These are phyloP conservation scores for Criorhina ranunculi DNA, from an alignment of 2,888 invertebrate species.

Conservation along the genomic window DNA sequence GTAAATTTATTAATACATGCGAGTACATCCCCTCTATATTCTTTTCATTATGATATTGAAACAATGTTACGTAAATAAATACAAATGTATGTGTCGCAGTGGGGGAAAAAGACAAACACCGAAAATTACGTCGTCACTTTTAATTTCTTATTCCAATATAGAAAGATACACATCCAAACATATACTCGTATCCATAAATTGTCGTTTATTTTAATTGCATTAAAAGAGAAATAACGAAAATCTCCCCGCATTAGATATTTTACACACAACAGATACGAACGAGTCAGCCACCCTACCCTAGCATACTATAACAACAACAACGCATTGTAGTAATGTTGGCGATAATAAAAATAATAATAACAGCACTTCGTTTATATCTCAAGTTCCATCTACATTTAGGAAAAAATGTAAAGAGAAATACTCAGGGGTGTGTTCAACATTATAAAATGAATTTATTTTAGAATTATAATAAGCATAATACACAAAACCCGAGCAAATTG, in stretches of 20 bases:
- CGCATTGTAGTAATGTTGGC: constrained; percentile 69
- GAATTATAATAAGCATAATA: constrained; percentile 69
- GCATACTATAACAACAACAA: constrained; percentile 29
- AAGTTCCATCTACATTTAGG: constrained; percentile 63
- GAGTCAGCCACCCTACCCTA: constrained; percentile 34
- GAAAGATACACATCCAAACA: constrained; percentile 10
- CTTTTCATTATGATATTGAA: constrained; percentile 29
- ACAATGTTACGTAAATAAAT: constrained; percentile 9
- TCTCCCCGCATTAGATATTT: constrained; percentile 52
- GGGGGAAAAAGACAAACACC: constrained; percentile 15
- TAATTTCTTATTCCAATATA: constrained; percentile 52
- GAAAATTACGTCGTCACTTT: constrained; percentile 57
- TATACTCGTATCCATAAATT: constrained; percentile 50
- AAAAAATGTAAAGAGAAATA: constrained; percentile 37
- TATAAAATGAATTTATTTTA: constrained; percentile 75
- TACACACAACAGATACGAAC: constrained; percentile 4
- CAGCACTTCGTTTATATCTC: constrained; percentile 68
- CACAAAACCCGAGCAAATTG: constrained; percentile 52
- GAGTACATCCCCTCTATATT: neutral
- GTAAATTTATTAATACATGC: constrained; percentile 3
- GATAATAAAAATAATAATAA: constrained; percentile 75
- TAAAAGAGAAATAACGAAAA: constrained; percentile 54
- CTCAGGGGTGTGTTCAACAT: constrained; percentile 59
- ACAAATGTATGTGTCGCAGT: too few species aligned
- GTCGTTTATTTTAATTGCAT: constrained; percentile 74